A percentile compares a stretch with the other conserved stretches of the same genome.
phyloP scores from a whole-genome alignment of 1,140 invertebrate species.

The Drosophila yakuba region DNA sequence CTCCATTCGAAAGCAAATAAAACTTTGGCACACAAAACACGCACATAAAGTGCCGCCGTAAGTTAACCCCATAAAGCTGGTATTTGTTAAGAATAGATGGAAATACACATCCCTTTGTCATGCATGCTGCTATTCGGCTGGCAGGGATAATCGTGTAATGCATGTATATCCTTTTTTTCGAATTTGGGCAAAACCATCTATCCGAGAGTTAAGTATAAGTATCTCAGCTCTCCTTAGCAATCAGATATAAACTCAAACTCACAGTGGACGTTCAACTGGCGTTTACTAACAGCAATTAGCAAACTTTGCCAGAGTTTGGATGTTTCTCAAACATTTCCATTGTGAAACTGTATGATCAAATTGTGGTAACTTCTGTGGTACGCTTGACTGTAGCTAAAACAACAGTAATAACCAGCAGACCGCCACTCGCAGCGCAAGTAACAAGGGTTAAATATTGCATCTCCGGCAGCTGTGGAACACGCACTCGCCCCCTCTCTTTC shows the following conservation, averaged over 20 bases:
- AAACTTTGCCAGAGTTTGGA: not conserved
- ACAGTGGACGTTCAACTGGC: no score
- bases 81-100: not conserved
- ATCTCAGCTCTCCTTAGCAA: no score
- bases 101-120: not conserved
- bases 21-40: conserved; percentile 10
- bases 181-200: no score
- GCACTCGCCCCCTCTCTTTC: conserved; percentile 1
- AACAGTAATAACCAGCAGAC: not conserved
- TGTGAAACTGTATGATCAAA: not conserved
- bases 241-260: no score
- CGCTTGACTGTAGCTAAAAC: conserved; percentile 2
- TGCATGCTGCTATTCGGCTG: not conserved
- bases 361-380: not conserved
- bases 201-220: no score
- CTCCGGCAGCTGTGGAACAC: conserved; percentile 8
- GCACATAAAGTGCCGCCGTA: not conserved
- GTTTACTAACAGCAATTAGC: no score
- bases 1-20: conserved; percentile 1
- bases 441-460: conserved; percentile 16
- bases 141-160: not conserved
- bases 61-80: conserved; percentile 7
- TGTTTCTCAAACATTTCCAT: not conserved
- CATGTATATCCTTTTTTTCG: no score
- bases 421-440: conserved; percentile 8